Base-by-base conservation (phyloP, 2,888 invertebrate species). In the Lasioglossum malachurum region DNA sequence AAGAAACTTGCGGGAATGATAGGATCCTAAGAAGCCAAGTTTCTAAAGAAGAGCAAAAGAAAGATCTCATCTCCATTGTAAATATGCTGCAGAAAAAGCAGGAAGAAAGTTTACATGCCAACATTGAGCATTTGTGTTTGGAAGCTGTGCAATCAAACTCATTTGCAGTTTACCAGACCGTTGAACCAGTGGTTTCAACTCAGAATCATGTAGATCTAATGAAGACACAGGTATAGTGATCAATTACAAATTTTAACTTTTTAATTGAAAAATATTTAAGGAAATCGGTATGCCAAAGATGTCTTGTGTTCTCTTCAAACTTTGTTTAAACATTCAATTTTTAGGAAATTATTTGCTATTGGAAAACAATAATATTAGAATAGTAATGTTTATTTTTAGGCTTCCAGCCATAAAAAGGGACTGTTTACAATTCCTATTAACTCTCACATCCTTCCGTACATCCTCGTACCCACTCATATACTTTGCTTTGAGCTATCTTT, bases 141-240 rank as follows among this genome's bases (percentile, higher is more conserved):
- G 96, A 97, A 91, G 95, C 95, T 82, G 97, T 97, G 86, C 96
- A 97, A 14, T 96, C 96, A 60, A 97, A 96, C 90, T 95, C 96
- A n/a, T 73, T 96, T 96, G 97, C 97, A 44, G 96, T 97, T 0
- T 97, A 97, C 94, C 97, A 97, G 83, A 92, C 97, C 92, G 89
- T 88, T 81, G 92, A 89, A 93, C 95, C 83, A 90, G 94, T 89
- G 87, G 94, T 75, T 91, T 95, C 72, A 93, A 94, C 27, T 16
- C n/a, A 46, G 95, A 96, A 95, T 67, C 81, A 83, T 35, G 83
- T 84, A 10, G 96, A 96, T 85, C 90, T 94, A 89, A 97, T 97
- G 95, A 96, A 96, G 93, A 95, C 96, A 31, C 97, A 97, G 95
- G 97, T 97, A 95, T 93, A 93, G 16, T 27, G 46, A 53, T n/a